A percentile compares a stretch with the other conserved stretches of the same genome.
These are phyloP conservation scores for Dynastes grantii DNA, from an alignment of 2,888 invertebrate species.

Conservation along the genomic window DNA sequence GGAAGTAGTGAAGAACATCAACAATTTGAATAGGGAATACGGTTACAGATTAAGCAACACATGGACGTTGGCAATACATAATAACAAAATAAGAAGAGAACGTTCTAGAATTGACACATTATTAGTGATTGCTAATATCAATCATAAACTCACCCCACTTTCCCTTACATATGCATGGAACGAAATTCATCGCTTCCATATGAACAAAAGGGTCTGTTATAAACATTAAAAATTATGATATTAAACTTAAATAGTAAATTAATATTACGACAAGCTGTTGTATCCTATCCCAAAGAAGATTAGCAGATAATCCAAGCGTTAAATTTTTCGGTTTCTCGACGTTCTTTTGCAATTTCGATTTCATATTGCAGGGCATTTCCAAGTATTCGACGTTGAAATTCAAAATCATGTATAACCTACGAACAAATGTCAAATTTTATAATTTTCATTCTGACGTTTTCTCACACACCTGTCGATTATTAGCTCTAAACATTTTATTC, in stretches of 20 bases:
- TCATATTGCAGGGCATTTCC: slow-evolving; percentile 27
- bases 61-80: no score
- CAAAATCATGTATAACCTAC: slow-evolving; percentile 49
- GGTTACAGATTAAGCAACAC: no score
- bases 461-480: slow-evolving; percentile 49
- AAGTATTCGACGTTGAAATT: slow-evolving; percentile 39
- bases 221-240: no score
- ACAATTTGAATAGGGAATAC: no score
- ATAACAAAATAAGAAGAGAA: no score
- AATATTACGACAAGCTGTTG: slow-evolving; percentile 32
- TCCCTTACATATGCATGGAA: no score
- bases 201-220: no score
- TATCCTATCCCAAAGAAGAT: slow-evolving; percentile 43
- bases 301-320: slow-evolving; percentile 47
- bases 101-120: no score
- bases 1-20: no score
- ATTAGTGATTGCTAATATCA: no score
- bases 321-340: slow-evolving; percentile 47
- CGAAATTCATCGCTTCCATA: no score
- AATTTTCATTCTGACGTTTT: neutral
- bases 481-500: slow-evolving; percentile 47
- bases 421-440: slow-evolving; percentile 28
- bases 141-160: no score
- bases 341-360: slow-evolving; percentile 44
- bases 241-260: neutral